Conservation (phyloP, 1,140 invertebrate species). For the Dinoponera quadriceps region DNA sequence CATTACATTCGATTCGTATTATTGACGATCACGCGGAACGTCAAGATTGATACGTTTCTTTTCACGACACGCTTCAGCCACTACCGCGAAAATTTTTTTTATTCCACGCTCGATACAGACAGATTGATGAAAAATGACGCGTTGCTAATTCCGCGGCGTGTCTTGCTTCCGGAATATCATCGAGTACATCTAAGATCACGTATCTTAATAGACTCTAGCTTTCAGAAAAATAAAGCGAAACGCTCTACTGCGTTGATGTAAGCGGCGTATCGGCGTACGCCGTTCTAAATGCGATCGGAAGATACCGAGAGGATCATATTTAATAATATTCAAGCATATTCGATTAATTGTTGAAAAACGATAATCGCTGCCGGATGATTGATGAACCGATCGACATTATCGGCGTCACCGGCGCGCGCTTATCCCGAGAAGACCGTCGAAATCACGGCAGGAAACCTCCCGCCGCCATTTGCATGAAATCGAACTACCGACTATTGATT, state of each 20-base stretch:
- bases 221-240: background rate
- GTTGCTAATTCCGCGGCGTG: background rate
- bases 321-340: no score
- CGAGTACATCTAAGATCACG: background rate
- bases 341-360: conserved; percentile 11
- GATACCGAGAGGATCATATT: background rate
- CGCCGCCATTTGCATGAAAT: conserved; percentile 45
- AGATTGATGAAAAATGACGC: conserved; percentile 4
- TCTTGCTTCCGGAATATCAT: background rate
- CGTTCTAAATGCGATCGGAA: background rate
- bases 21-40: background rate
- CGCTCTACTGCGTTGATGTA: background rate
- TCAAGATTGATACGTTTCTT: conserved; percentile 1
- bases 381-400: background rate
- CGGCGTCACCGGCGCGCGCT: background rate
- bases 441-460: background rate
- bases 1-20: background rate
- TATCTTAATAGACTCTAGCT: conserved; percentile 22
- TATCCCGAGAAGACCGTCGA: background rate
- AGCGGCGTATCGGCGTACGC: background rate
- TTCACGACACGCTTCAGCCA: conserved; percentile 23
- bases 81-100: background rate
- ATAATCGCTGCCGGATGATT: background rate
- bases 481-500: conserved; percentile 57
- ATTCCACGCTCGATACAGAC: background rate